A percentile compares a stretch with the other conserved stretches of the same genome.
phyloP scores from a whole-genome alignment of 2,888 invertebrate genomes.

The Hydropsyche betteni region DNA sequence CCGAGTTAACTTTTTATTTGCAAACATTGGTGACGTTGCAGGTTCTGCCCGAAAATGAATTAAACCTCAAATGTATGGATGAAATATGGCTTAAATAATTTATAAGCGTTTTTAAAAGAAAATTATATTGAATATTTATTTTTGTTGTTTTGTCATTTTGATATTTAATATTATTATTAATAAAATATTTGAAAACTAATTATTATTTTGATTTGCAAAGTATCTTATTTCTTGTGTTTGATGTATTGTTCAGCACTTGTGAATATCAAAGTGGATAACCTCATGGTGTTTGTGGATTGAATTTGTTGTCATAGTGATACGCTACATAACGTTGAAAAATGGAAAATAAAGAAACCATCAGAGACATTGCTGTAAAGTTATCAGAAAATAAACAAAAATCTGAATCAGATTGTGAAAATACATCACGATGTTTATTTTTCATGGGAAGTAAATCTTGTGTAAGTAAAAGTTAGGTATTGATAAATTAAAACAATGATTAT shows the following conservation, averaged over 20 bases:
- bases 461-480: constrained; percentile 56
- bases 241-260: too few species aligned
- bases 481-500: neutral
- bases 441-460: constrained; percentile 75
- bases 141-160: constrained; percentile 33
- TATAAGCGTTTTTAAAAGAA: constrained; percentile 2
- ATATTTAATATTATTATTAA: constrained; percentile 34
- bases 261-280: neutral
- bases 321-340: neutral
- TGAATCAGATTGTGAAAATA: constrained; percentile 55
- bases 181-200: constrained; percentile 21
- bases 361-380: constrained; percentile 66
- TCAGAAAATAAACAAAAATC: constrained; percentile 59
- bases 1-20: constrained; percentile 89
- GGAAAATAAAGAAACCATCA: constrained; percentile 57
- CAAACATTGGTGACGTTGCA: constrained; percentile 85
- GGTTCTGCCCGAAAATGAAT: constrained; percentile 77
- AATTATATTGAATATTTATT: constrained; percentile 35
- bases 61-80: constrained; percentile 80
- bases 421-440: constrained; percentile 68
- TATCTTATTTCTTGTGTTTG: neutral
- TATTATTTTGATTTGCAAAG: neutral
- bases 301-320: neutral
- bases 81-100: constrained; percentile 80
- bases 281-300: neutral